Base-by-base conservation (phyloP, 2,797 vertebrate genomes). In the Eospalax fontanierii region DNA sequence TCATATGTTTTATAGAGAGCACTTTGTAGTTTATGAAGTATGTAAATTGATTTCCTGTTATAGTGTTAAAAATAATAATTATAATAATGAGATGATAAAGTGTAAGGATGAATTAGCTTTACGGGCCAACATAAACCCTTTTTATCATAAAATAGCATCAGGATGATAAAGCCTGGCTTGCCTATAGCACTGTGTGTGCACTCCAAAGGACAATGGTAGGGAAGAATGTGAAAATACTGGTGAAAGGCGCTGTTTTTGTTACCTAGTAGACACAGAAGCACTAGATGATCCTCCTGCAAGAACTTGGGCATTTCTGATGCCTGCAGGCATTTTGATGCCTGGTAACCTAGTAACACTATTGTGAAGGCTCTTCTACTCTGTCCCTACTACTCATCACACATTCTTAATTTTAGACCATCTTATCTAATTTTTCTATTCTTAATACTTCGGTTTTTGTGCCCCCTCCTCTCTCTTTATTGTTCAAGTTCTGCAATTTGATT, bases 61-160 rank as follows among this genome's bases (percentile, higher is more conserved):
- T 89, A 40, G 74, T 89, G 66, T 83, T 89, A 95, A 95, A 96
- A 96, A 81, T 91, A 85, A 74, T 93, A 82, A 76, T 80, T 80
- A 95, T 89, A 76, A 94, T 83, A 96, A 92, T 92, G 65, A 95
- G 71, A 75, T 80, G 90, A 93, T 79, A 87, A 89, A 89, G 54
- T 61, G 87, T 74, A 83, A 92, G 33, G 80, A 80, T 80, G 79
- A 91, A 95, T 87, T 90, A 92, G 80, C 30, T 85, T 75, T 92
- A 18, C 12, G n/a, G 75, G 87, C n/a, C 26, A 83, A 87, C 12
- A 92, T 59, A 80, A 91, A 91, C 61, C 73, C 90, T 93, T 86
- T 90, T 7, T 94, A 90, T 92, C 63, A 59, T 14, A 78, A 43
- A 90, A 65, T 21, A 46, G 24, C 79, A 66, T 80, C 43, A 87